phyloP scores from a whole-genome alignment of 2,888 invertebrate species.

The Apoderus coryli region DNA sequence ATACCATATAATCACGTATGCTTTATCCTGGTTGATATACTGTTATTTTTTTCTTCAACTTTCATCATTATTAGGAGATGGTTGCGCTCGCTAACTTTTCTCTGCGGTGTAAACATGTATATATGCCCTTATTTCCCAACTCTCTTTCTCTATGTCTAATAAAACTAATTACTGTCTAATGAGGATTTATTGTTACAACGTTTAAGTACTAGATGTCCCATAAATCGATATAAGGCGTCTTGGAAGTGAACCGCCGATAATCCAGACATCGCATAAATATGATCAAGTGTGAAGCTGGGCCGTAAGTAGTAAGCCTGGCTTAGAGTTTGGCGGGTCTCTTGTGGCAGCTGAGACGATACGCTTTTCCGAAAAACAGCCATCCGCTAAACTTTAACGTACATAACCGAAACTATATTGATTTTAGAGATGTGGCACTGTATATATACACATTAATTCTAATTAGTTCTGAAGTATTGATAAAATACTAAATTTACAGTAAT shows the following conservation, averaged over 20 bases:
- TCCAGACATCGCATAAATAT: slow-evolving; percentile 38
- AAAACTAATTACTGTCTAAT: slow-evolving; percentile 30
- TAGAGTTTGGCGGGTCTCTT: slow-evolving; percentile 33
- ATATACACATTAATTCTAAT: too few relatives aligned
- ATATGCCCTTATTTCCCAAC: too few relatives aligned
- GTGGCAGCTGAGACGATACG: slow-evolving; percentile 31
- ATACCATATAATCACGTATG: slow-evolving; percentile 16
- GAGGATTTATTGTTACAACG: slow-evolving; percentile 31
- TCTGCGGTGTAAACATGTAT: too few relatives aligned
- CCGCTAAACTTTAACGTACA: slow-evolving; percentile 28
- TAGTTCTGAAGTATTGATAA: too few relatives aligned
- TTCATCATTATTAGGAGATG: too few relatives aligned
- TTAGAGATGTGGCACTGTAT: too few relatives aligned
- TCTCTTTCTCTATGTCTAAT: too few relatives aligned
- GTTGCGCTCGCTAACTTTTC: too few relatives aligned
- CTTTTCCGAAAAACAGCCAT: slow-evolving; percentile 28
- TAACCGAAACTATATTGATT: too few relatives aligned
- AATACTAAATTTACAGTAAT: too few relatives aligned
- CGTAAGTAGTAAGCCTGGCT: slow-evolving; percentile 34
- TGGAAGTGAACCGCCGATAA: slow-evolving; percentile 34
- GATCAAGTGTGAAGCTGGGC: slow-evolving; percentile 37
- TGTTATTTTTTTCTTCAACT: too few relatives aligned
- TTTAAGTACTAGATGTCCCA: slow-evolving; percentile 29
- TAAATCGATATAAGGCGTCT: slow-evolving; percentile 34
- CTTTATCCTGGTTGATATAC: slow-evolving; percentile 17